Conservation (phyloP, 2,113 vertebrate genomes). For the Phaethon lepturus region DNA sequence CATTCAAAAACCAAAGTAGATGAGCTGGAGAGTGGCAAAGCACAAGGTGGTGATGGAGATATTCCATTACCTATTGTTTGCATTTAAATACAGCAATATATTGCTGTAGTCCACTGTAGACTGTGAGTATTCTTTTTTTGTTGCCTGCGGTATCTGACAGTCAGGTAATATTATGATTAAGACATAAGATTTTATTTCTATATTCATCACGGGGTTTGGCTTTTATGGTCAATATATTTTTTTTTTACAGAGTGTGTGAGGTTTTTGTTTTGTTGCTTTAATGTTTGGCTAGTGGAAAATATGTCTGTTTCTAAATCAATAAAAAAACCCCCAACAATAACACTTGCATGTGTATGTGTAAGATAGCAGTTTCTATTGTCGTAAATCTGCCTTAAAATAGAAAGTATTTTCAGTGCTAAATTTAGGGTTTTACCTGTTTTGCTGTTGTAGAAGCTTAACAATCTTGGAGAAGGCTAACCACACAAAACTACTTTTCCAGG, state of each 20-base stretch:
- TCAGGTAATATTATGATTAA: neutral
- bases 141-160: neutral
- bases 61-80: neutral
- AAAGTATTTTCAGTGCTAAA: neutral
- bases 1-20: neutral
- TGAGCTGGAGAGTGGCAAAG: neutral
- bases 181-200: constrained; percentile 7
- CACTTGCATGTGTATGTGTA: neutral
- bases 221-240: constrained; percentile 31
- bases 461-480: neutral
- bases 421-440: neutral
- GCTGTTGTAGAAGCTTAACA: neutral
- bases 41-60: neutral
- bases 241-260: neutral
- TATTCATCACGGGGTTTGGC: neutral
- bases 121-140: neutral
- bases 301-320: neutral
- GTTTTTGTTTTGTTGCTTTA: constrained; percentile 2
- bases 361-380: neutral
- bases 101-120: neutral
- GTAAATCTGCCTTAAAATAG: neutral
- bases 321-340: neutral
- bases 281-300: constrained; percentile 16
- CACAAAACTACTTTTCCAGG: neutral
- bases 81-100: neutral